These are phyloP conservation scores for Crotalus adamanteus DNA, from an alignment of 2,797 vertebrate genomes.

Conservation along the genomic window DNA sequence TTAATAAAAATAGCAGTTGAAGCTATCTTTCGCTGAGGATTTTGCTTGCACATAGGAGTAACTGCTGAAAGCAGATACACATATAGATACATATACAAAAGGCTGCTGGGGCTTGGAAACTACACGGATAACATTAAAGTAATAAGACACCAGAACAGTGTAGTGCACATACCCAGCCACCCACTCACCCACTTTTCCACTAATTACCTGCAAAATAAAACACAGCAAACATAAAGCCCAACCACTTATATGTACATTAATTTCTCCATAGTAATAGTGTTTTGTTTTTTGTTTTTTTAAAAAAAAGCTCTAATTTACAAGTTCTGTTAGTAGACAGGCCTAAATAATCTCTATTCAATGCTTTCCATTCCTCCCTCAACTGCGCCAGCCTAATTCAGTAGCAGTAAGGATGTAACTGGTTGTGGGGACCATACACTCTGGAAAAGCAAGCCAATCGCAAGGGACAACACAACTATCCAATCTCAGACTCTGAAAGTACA, in stretches of 20 bases:
- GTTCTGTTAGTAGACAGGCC: neutral
- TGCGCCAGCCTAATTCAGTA: neutral
- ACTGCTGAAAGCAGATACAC: neutral
- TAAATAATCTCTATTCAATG: neutral
- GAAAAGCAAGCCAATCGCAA: neutral
- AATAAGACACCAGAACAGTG: neutral
- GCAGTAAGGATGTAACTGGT: neutral
- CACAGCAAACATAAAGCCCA: neutral
- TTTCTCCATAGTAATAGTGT: neutral
- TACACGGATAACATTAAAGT: neutral
- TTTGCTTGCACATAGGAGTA: neutral
- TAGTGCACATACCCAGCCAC: neutral
- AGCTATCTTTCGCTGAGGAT: neutral
- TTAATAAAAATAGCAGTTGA: neutral
- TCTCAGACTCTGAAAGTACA: neutral
- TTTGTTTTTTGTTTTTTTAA: neutral
- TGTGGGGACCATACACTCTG: neutral
- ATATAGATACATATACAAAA: neutral
- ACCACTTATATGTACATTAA: neutral
- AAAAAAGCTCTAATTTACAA: neutral
- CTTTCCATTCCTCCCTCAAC: neutral
- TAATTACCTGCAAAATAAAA: neutral
- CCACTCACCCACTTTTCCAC: neutral
- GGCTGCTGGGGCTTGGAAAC: neutral
- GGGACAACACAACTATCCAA: neutral